Base-by-base conservation (phyloP, 2,113 vertebrate genomes). In the Pluvianellus socialis region DNA sequence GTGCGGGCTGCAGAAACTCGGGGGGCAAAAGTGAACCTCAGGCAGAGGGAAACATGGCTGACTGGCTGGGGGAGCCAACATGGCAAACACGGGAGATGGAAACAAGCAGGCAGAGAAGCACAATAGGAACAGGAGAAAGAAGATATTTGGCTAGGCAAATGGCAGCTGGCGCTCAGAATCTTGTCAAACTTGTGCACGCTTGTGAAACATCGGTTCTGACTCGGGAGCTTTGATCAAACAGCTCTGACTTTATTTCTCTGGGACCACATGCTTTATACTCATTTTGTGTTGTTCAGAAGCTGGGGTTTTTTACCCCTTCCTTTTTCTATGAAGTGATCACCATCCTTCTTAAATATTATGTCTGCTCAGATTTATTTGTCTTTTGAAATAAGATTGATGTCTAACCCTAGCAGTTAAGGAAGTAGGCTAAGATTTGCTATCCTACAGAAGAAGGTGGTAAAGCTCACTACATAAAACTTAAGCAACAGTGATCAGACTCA, bases 11-110 rank as follows among this genome's bases (percentile, higher is more conserved):
- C 6, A 19, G 28, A 19, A 35, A 38, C 6, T 16, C 7, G 7
- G 2, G 12, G 4, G 6, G 14, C 0, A 9, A 55, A 21, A 26
- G 38, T 7, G 47, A 71, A 21, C 18, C 15, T 67, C 1, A 0
- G 12, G n/a, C 44, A 52, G 30, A 24, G 35, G 65, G n/a, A 66
- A 71, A 21, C 0, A 0, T 7, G 44, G 12, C 6, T 8, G 38
- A 8, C 9, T 9, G 40, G 7, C 11, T 11, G 7, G 11, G 56
- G 30, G 7, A 79, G 13, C 12, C 16, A 3, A 0, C 3, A 3
- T 1, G 10, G 55, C 49, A 75, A 71, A 38, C 4, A 35, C 0
- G 1, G 40, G 16, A 55, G 22, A 27, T 5, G 53, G 56, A 28
- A 82, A 68, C 0, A 0, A 44, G 38, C 42, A 30, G 9, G 32